Conservation (phyloP, 2,113 vertebrate genomes). For the Peromyscus leucopus region DNA sequence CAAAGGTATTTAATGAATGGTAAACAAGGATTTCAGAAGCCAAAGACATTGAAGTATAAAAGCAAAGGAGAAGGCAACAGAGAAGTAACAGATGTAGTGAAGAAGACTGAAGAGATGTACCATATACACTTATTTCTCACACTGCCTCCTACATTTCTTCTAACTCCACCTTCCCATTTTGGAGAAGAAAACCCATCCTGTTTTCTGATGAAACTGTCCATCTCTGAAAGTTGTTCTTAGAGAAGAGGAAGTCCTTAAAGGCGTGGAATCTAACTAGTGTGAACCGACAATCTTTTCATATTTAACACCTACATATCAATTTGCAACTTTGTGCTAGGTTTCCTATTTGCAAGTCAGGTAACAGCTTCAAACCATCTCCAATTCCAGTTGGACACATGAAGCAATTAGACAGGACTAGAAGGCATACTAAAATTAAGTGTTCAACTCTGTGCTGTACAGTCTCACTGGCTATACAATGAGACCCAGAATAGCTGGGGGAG, state of each 20-base stretch:
- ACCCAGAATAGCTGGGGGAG: not conserved
- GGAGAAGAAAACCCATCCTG: not conserved
- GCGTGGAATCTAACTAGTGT: not conserved
- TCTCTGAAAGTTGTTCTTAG: not conserved
- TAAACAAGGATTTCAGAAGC: not conserved
- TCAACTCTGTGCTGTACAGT: not conserved
- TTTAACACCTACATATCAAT: not conserved
- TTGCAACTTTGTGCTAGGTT: conserved; percentile 13
- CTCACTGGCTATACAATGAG: not conserved
- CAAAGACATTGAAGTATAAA: not conserved
- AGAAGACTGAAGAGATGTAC: not conserved
- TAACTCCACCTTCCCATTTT: not conserved
- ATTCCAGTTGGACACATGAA: not conserved
- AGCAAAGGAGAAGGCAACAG: not conserved
- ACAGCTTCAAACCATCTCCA: not conserved
- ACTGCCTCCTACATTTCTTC: not conserved
- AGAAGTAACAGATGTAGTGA: not conserved
- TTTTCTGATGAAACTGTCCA: not conserved
- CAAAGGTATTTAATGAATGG: conserved; percentile 1
- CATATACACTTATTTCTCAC: not conserved
- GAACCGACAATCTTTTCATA: conserved; percentile 27
- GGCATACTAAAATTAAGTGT: not conserved
- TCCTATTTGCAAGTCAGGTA: not conserved
- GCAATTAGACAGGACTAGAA: not conserved
- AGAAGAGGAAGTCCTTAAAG: not conserved